Base-by-base conservation (phyloP, 1,140 invertebrate genomes). In the Drosophila baimaii region DNA sequence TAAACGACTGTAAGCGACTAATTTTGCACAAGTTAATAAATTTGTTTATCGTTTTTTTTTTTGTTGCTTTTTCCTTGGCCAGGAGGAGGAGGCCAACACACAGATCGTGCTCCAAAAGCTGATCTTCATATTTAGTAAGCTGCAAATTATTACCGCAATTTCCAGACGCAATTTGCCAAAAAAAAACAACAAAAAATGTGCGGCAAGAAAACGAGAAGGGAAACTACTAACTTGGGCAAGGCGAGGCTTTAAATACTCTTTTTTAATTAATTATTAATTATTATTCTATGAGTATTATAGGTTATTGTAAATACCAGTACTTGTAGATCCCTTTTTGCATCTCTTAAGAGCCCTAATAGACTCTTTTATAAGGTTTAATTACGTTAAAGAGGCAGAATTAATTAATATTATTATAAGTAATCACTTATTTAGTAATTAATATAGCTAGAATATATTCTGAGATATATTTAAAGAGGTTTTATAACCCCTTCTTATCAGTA, bases 1-100 rank as follows among this genome's bases (percentile, higher is more conserved):
- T 89, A 89, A 89, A 89, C 84, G 84, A 89, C 84, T 77, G 66
- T 79, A 89, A 89, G 86, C 84, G 84, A 89, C 84, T 89, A 89
- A 89, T 89, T 89, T 89, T 65, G 84, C 84, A 90, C 84, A 89
- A 89, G 84, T 89, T 89, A 68, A 89, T 89, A 89, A 89, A 89
- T 89, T 89, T 83, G 57, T 72, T 72, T 58, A 52, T 70, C 31
- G 23, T 21, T 71, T 57, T 57, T 57, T 29, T 27, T 13, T 23
- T 9, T 41, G n/a, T n/a, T n/a, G n/a, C 25, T 10, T 41, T 44
- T 33, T 31, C 25, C 19, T 23, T 33, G 8, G 23, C 12, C 5
- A 63, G 63, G 43, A 62, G 56, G 56, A 23, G 66, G 25, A n/a
- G 54, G 25, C 37, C 47, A 55, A 43, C 57, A 58, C 69, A 71